Conservation (phyloP, 2,797 vertebrate species). For the Loriculus beryllinus region DNA sequence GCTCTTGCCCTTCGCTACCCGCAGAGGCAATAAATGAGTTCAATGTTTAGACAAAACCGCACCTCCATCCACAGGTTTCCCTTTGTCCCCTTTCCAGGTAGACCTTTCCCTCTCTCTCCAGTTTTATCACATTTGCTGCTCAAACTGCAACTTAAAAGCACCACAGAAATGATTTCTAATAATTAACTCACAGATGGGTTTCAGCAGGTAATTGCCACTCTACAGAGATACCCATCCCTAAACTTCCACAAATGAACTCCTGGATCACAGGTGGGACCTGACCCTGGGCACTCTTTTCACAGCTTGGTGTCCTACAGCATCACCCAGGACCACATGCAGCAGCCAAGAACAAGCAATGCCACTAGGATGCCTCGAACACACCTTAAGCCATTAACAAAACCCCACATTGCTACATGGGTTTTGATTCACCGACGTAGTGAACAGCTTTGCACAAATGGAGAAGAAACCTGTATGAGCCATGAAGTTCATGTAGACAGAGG, state of each 20-base stretch:
- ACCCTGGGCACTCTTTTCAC: neutral
- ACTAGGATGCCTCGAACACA: neutral
- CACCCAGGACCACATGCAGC: neutral
- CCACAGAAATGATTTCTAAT: neutral
- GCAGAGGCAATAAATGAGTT: neutral
- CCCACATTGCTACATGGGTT: fast-evolving
- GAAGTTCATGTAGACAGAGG: neutral
- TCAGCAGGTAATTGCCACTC: neutral
- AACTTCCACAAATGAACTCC: neutral
- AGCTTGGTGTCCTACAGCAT: neutral
- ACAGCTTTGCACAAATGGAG: neutral
- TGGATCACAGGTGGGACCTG: neutral
- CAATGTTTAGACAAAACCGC: neutral
- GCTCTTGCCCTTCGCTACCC: constrained; percentile 44
- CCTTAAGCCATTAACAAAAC: neutral
- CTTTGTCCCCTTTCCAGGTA: neutral
- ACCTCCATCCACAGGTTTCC: neutral
- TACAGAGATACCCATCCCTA: neutral
- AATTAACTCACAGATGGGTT: fast-evolving
- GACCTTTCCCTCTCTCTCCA: neutral
- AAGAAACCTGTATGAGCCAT: neutral
- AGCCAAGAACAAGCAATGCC: neutral
- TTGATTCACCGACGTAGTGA: neutral
- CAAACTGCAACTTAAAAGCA: neutral
- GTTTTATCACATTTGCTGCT: neutral